These are phyloP conservation scores for Oreortyx pictus DNA, from an alignment of 2,797 vertebrate genomes.

Conservation along the genomic window DNA sequence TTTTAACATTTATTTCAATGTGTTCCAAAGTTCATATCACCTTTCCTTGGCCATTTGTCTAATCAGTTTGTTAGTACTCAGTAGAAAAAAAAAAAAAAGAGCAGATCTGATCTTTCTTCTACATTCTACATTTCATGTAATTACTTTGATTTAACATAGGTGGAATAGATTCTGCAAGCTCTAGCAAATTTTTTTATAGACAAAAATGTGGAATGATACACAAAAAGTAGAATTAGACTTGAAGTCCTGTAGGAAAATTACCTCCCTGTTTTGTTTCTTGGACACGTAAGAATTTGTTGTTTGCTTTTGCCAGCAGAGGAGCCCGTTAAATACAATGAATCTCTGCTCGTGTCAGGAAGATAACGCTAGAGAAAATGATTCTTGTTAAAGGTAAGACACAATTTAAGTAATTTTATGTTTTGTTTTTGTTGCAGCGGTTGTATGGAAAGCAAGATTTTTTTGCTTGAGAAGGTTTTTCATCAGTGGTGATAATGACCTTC, in stretches of 20 bases:
- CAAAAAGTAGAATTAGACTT: conserved; percentile 57
- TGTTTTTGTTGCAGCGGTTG: background rate
- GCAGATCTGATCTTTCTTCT: background rate
- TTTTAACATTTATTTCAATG: background rate
- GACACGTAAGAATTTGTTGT: conserved; percentile 33
- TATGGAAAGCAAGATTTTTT: background rate
- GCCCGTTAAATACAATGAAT: background rate
- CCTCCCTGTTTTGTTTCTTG: conserved; percentile 53
- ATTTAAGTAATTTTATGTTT: background rate
- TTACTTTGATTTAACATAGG: background rate
- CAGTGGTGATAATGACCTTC: background rate
- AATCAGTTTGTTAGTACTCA: background rate
- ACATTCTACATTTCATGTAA: background rate
- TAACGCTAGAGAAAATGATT: background rate
- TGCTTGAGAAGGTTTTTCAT: conserved; percentile 5
- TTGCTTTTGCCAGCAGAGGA: conserved; percentile 53
- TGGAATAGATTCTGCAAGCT: background rate
- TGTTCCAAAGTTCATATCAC: rapidly evolving
- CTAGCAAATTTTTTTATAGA: background rate
- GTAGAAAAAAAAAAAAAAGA: background rate
- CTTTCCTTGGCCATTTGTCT: background rate
- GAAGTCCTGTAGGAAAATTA: conserved; percentile 33
- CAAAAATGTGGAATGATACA: background rate
- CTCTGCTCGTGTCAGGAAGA: background rate
- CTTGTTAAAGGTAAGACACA: background rate